Evolutionary conservation across 2,113 vertebrate species (phyloP), one percentile per base, ranked within the genome.

Genomic region (Nannobrachium achirus): DNA sequence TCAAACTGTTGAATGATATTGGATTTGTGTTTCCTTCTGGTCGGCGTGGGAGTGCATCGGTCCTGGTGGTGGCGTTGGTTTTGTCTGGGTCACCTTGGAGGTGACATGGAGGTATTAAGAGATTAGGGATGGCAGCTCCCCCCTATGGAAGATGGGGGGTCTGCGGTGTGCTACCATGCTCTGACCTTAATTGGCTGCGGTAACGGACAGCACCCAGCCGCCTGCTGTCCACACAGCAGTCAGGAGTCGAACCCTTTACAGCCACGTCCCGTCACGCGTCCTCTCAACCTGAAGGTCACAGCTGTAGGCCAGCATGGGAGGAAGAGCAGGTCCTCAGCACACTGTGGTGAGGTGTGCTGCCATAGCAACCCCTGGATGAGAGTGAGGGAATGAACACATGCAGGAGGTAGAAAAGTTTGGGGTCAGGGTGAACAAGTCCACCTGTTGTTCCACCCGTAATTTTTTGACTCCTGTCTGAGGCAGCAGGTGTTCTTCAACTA

Each of bases 221-320:
- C 70, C 69, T 60, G 75, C 6, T 62, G 84, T 83, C 64, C 16
- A 42, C 72, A 49, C 16, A 48, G 63, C 15, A 74, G 76, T 82
- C 82, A 84, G 67, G 80, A 86, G 86, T 86, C 81, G 76, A 33
- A 69, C 49, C 71, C 73, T 18, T 73, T 75, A 75, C 76, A 62
- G 68, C 67, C 71, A 63, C 66, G 51, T 80, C 78, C 72, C 78
- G 77, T 81, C 84, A 65, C 77, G 82, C 65, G 73, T 79, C 68
- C 81, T 82, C 78, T 80, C 83, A 84, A 66, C 66, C 64, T 87
- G 83, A 91, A 92, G 90, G 89, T 91, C 86, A 83, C 55, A 16
- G 11, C 67, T 6, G 71, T 59, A 42, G 69, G 67, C 50, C 73
- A 61, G 71, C 71, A 25, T 76, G 76, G 78, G 66, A 76, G 59